Percentiles rank a stretch among this genome's conserved stretches.
phyloP scores from a whole-genome alignment of 2,888 invertebrate species.

The Xestia xanthographa region DNA sequence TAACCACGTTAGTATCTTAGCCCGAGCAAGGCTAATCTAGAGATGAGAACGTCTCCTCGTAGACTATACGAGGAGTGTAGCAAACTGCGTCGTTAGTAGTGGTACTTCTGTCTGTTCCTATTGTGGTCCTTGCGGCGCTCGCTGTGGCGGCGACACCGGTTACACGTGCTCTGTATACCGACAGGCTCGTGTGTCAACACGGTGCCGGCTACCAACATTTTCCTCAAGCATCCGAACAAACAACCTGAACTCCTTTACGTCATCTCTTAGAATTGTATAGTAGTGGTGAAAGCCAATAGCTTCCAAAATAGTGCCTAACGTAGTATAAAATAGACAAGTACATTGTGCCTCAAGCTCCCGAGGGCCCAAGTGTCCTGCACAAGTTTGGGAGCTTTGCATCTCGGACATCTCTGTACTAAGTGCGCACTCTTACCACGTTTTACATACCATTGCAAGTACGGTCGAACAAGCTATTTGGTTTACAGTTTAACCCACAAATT shows the following conservation, averaged over 20 bases:
- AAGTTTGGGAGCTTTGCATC: neutral
- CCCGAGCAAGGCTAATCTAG: neutral
- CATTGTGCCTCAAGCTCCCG: neutral
- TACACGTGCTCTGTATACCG: neutral
- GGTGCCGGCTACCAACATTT: neutral
- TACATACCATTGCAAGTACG: neutral
- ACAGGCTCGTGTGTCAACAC: constrained; percentile 6
- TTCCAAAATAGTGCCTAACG: neutral
- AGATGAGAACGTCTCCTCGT: neutral
- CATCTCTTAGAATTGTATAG: neutral
- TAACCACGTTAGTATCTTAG: neutral
- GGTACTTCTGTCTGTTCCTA: neutral
- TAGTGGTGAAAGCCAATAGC: neutral
- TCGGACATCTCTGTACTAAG: no score
- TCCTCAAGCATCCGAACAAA: neutral
- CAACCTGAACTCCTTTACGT: neutral
- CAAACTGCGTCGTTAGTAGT: neutral
- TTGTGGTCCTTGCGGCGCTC: neutral
- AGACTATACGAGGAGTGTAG: neutral
- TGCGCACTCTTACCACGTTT: neutral
- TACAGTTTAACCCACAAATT: no score
- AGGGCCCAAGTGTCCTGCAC: neutral
- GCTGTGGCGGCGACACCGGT: neutral
- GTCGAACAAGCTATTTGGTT: no score
- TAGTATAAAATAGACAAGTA: neutral